Evolutionary conservation across 2,888 invertebrate species (phyloP), one percentile per base, ranked within the genome.

Genomic region (Andricus quercusramuli): DNA sequence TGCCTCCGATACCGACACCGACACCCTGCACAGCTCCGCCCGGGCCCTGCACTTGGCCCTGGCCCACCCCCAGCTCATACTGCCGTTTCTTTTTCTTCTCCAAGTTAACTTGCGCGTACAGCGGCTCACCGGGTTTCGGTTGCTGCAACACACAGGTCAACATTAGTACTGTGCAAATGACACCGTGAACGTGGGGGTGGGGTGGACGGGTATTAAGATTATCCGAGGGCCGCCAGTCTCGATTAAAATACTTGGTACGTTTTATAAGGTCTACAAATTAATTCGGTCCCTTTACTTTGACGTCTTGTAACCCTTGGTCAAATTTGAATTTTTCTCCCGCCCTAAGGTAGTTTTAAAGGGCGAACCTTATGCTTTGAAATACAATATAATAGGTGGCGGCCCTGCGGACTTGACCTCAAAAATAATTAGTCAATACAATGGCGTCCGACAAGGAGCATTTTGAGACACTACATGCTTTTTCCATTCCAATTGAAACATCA

Each of bases 71-170:
- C 90, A 92, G 90, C 90, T 92, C 92, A 90, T 90, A 92, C 88
- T 92, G 92, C 84, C 94, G 93, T 89, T 94, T 94, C 90, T 94
- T 94, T 92, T 95, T 95, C 92, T 94, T 94, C 90, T 95, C 95
- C 89, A 95, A 93, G 91, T 95, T 95, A 87, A 95, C 95, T 93
- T 95, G 95, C 90, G 95, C 95, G 92, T 95, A 95, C 81, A 95
- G 93, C 84, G 95, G 95, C 92, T 95, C 95, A 85, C 94, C 94
- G 85, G 94, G 94, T 91, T 94, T 94, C 86, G 93, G 93, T 92
- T 94, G 92, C 91, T 93, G 91, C 90, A 92, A 92, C 91, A 92
- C 89, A 91, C 89, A 89, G 90, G 90, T 87, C 91, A 90, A 91
- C 90, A 89, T 87, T 88, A 88, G 79, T 77, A 77, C 77, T 64